These are phyloP conservation scores for Tenebrio molitor DNA, from an alignment of 1,140 invertebrate genomes.

Conservation along the genomic window DNA sequence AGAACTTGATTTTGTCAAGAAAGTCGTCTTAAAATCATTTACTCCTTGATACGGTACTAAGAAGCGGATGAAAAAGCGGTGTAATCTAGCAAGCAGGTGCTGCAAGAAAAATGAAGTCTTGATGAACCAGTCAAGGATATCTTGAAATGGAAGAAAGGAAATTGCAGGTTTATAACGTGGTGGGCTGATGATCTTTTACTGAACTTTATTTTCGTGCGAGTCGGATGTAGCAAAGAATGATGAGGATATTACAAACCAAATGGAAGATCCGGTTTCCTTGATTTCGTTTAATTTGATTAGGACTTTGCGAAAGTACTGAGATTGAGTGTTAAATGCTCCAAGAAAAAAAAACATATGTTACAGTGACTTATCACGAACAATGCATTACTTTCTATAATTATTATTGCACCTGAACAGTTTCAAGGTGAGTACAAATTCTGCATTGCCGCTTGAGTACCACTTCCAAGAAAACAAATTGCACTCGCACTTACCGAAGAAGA, in stretches of 20 bases:
- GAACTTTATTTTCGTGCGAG: too few relatives aligned
- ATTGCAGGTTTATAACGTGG: constrained; percentile 13
- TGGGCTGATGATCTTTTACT: too few relatives aligned
- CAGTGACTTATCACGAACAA: constrained; percentile 38
- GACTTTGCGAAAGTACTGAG: constrained; percentile 23
- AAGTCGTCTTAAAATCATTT: too few relatives aligned
- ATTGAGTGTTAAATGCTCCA: background rate
- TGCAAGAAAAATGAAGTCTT: constrained; percentile 4
- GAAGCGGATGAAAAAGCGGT: too few relatives aligned
- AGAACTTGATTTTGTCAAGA: too few relatives aligned
- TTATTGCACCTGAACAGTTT: constrained; percentile 35
- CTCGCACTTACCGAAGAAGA: background rate
- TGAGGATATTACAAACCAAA: constrained; percentile 26
- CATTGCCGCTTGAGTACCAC: background rate
- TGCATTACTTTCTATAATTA: constrained; percentile 40
- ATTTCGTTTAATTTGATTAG: constrained; percentile 8
- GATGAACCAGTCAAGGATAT: constrained; percentile 19
- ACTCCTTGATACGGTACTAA: too few relatives aligned
- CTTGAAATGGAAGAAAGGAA: background rate
- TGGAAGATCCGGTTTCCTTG: constrained; percentile 6
- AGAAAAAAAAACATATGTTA: constrained; percentile 33
- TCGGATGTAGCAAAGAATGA: background rate
- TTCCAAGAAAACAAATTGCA: background rate
- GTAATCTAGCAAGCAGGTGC: constrained; percentile 3
- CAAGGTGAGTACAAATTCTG: constrained; percentile 22